A percentile compares a stretch with the other conserved stretches of the same genome.
Conservation (phyloP, 2,113 vertebrate species). For the Jaculus jaculus region DNA sequence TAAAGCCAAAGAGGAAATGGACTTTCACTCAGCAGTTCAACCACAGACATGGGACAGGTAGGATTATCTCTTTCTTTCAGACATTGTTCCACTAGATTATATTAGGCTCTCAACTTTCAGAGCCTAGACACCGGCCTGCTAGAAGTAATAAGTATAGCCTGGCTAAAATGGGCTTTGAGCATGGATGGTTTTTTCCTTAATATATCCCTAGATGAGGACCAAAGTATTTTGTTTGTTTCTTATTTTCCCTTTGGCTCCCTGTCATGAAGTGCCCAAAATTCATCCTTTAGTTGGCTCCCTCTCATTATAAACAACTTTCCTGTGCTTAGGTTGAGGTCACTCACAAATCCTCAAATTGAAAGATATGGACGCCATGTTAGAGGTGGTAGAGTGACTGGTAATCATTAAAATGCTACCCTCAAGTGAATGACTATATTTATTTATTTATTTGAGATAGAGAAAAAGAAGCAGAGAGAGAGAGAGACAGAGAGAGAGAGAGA, state of each 20-base stretch:
- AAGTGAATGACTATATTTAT: neutral
- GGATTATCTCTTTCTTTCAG: neutral
- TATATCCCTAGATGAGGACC: neutral
- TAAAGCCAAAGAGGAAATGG: neutral
- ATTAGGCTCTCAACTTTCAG: neutral
- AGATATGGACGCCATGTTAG: neutral
- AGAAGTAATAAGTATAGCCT: constrained; percentile 24
- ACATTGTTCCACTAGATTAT: neutral
- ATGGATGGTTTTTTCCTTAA: neutral
- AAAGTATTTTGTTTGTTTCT: neutral
- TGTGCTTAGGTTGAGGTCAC: neutral
- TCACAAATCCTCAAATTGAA: constrained; percentile 42
- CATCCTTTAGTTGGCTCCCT: neutral
- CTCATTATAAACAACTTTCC: constrained; percentile 24
- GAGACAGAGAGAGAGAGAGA: too few species aligned
- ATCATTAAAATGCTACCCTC: constrained; percentile 53
- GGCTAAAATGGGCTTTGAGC: neutral
- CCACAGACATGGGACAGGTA: neutral
- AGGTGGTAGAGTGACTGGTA: neutral
- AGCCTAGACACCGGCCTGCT: neutral
- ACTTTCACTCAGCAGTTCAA: constrained; percentile 14
- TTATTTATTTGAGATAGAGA: too few species aligned
- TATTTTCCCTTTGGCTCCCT: neutral
- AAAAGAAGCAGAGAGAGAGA: too few species aligned
- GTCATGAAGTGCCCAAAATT: constrained; percentile 6